Percentiles rank a stretch among this genome's conserved stretches.
phyloP scores from a whole-genome alignment of 2,113 vertebrate species.

The Felis chaus region DNA sequence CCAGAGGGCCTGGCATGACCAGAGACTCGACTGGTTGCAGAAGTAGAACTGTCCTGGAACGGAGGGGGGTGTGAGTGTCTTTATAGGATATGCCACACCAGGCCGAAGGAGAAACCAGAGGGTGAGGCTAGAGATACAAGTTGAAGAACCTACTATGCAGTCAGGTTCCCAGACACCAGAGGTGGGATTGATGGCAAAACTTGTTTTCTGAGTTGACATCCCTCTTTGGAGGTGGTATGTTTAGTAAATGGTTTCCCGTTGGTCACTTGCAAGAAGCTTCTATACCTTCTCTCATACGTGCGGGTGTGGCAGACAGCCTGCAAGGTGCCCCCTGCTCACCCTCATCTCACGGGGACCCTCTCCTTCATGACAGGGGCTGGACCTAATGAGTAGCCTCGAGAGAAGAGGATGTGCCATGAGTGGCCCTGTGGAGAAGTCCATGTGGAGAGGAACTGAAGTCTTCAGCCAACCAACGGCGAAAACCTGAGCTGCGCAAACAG shows the following conservation, averaged over 20 bases:
- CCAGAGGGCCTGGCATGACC: background rate
- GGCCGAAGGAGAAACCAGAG: background rate
- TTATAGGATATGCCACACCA: background rate
- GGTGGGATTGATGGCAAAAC: background rate
- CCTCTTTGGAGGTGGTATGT: background rate
- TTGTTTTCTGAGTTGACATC: background rate
- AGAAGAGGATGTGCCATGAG: background rate
- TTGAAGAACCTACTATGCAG: background rate
- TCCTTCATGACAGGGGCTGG: background rate
- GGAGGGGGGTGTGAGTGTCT: accelerated
- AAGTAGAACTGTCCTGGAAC: background rate
- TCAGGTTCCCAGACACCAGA: background rate
- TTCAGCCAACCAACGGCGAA: background rate
- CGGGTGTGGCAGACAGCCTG: background rate
- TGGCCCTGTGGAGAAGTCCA: background rate
- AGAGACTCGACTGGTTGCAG: background rate
- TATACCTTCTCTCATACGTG: background rate
- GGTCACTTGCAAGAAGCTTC: background rate
- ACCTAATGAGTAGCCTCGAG: background rate
- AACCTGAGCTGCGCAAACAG: background rate
- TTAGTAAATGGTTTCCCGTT: background rate
- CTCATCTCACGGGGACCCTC: background rate
- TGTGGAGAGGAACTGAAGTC: background rate
- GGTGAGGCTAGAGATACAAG: background rate
- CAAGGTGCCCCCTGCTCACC: background rate